Evolutionary conservation across 30 jellyfish, hydroid and myxozoan species (phyloP), one percentile per base, ranked within the genome.

Genomic region (Chironex yamaguchii): DNA sequence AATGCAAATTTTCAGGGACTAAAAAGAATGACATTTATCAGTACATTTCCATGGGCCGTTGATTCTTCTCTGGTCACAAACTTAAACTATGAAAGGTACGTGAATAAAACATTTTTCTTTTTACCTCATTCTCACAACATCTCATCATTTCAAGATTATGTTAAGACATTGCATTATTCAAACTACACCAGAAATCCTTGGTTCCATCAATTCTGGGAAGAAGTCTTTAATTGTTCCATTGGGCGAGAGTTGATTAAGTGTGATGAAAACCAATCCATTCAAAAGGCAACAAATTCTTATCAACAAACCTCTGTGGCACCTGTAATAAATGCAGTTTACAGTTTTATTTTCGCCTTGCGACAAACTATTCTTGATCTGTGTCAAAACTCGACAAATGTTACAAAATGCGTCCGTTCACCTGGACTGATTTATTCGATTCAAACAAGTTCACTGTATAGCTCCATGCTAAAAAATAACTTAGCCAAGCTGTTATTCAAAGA

Each of bases 301-400:
- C 36, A 52, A 66, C 50, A 58, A 28, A 89, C 93, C 1, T 95
- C 98, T 0, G 98, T 91, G 34, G 22, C 65, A 52, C 94, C 96
- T 2, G 82, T 91, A 0, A 91, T 91, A 11, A 73, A 86, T 30
- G 90, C 96, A 0, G 96, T 85, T 1, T 36, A 51, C 0, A 79
- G 87, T 0, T 30, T 50, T 65, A 72, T 66, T 0, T 36, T 54
- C 36, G 81, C 93, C 0, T 1, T 83, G 4, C 51, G 67, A 36
- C 0, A 1, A 1, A 81, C 86, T 1, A 25, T 80, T 0, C 51
- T 49, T 17, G 73, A 28, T 3, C 68, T 34, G 27, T 63, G 91
- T 65, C 14, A 53, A 1, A 3, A 31, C 31, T 27, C 50, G 54
- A 22, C 53, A 35, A 25, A 35, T 29, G 51, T 9, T 3, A 34